Conservation (phyloP, 2,113 vertebrate genomes). For the Eudyptes chrysolophus region DNA sequence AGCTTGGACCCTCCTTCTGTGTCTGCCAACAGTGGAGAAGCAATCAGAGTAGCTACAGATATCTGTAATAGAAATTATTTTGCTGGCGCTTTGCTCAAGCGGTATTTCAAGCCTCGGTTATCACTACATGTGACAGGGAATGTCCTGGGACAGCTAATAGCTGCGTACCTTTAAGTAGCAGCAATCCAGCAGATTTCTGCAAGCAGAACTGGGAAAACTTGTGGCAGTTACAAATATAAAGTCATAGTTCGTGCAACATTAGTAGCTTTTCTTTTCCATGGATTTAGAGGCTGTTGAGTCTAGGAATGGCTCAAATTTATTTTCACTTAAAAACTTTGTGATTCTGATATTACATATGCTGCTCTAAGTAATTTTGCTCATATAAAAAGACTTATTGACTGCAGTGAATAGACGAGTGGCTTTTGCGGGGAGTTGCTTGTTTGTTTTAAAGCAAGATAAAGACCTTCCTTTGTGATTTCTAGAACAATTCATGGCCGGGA, state of each 20-base stretch:
- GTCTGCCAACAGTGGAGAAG: neutral
- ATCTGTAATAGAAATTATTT: neutral
- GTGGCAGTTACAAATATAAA: neutral
- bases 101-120: neutral
- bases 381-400: neutral
- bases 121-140: neutral
- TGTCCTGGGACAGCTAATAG: neutral
- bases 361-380: neutral
- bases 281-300: neutral
- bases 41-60: neutral
- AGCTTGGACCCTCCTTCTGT: neutral
- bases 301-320: neutral
- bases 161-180: neutral
- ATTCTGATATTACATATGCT: neutral
- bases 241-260: neutral
- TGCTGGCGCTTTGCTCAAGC: neutral
- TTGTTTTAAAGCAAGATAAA: neutral
- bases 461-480: neutral
- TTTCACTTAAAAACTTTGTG: neutral
- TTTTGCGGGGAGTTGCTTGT: neutral
- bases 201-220: neutral
- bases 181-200: neutral
- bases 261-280: neutral
- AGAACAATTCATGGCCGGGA: neutral
- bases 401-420: neutral